Percentiles rank a stretch among this genome's conserved stretches.
These are phyloP conservation scores for Pantherophis alleghaniensis DNA, from an alignment of 2,797 vertebrate genomes.

Conservation along the genomic window DNA sequence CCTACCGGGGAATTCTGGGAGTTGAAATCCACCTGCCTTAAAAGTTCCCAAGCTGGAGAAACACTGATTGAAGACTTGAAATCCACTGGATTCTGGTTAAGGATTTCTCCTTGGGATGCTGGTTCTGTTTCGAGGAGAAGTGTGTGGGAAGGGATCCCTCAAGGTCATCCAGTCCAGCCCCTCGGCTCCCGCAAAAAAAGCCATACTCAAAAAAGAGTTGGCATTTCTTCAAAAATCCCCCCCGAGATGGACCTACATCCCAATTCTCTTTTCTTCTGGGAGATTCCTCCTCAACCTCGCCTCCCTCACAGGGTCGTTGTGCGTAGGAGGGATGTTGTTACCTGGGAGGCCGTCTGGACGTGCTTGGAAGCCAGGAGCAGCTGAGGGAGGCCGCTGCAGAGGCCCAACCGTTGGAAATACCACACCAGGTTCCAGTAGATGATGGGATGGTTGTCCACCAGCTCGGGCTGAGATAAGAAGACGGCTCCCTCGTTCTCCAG, in stretches of 20 bases:
- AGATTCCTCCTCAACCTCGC: neutral
- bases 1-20: neutral
- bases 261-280: neutral
- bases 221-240: neutral
- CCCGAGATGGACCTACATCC: neutral
- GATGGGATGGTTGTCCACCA: slow-evolving; percentile 89
- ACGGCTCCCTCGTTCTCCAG: slow-evolving; percentile 90
- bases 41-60: neutral
- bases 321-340: neutral
- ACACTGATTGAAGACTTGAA: no score
- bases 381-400: slow-evolving; percentile 84
- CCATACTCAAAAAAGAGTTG: neutral
- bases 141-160: neutral
- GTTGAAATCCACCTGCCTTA: neutral
- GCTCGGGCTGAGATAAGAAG: slow-evolving; percentile 82
- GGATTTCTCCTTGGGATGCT: neutral
- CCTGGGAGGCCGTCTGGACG: slow-evolving; percentile 52
- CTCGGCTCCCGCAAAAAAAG: neutral
- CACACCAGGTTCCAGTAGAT: slow-evolving; percentile 96
- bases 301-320: neutral
- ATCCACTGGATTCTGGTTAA: neutral
- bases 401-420: slow-evolving; percentile 86
- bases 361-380: slow-evolving; percentile 79
- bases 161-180: neutral
- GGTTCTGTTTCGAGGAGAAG: neutral